Percentiles rank a stretch among this genome's conserved stretches.
These are phyloP conservation scores for Glyphotaelius pellucidus DNA, from an alignment of 2,888 invertebrate species.

Conservation along the genomic window DNA sequence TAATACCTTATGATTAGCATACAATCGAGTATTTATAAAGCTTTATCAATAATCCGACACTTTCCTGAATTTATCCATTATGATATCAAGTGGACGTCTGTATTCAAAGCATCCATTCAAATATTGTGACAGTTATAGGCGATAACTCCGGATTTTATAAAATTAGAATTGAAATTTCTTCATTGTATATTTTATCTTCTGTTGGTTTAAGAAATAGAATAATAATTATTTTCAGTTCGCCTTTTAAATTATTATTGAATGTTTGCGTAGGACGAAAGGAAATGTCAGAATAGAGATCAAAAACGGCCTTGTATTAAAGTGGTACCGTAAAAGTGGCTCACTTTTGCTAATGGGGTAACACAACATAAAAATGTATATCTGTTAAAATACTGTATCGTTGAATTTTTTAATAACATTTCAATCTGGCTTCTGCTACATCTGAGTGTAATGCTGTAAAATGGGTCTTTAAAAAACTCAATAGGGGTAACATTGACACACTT, in stretches of 20 bases:
- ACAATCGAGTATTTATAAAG: conserved; percentile 2
- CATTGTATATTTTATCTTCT: not conserved
- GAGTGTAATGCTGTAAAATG: too few species aligned
- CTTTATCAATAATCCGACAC: not conserved
- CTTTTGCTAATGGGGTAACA: not conserved
- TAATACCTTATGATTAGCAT: not conserved
- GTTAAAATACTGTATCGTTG: not conserved
- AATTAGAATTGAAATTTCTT: not conserved
- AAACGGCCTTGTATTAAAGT: not conserved
- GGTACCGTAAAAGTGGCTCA: not conserved
- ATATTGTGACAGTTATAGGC: not conserved
- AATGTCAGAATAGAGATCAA: not conserved
- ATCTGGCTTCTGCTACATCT: not conserved
- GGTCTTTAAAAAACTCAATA: too few species aligned
- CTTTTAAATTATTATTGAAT: not conserved
- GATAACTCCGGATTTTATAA: not conserved
- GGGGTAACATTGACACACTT: too few species aligned
- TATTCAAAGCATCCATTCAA: not conserved
- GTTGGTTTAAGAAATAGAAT: not conserved
- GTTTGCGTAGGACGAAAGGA: not conserved
- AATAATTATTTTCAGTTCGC: not conserved
- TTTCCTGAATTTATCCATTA: not conserved
- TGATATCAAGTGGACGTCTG: not conserved
- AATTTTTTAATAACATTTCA: not conserved
- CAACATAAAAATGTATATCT: not conserved